Evolutionary conservation across 2,797 vertebrate genomes (phyloP).

Genomic region (Lepilemur septentrionalis): DNA sequence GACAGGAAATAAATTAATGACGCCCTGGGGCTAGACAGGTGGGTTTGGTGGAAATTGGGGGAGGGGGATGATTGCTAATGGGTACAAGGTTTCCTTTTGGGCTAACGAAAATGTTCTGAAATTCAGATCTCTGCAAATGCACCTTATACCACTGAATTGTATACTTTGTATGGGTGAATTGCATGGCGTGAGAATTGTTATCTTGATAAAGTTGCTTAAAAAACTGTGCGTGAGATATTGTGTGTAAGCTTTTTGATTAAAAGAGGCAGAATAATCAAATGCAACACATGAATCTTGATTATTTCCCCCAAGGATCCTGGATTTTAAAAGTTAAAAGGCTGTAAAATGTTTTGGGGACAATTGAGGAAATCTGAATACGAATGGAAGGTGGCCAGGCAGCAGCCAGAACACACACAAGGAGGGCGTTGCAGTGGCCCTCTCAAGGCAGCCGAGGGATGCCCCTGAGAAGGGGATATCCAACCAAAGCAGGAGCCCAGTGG

Average conservation of each 20-base stretch:
- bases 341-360: background rate
- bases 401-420: background rate
- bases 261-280: background rate
- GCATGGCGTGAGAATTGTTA: background rate
- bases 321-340: background rate
- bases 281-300: background rate
- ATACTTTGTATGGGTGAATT: background rate
- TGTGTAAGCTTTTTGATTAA: background rate
- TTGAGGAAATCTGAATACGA: background rate
- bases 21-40: background rate
- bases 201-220: background rate
- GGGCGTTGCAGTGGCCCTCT: fast-evolving
- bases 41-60: background rate
- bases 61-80: background rate
- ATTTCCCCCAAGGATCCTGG: background rate
- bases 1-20: background rate
- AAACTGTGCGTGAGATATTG: background rate
- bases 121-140: background rate
- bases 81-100: background rate
- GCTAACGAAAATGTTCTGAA: background rate
- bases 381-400: background rate
- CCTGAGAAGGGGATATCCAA: background rate
- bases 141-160: background rate
- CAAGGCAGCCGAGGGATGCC: background rate
- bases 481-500: background rate